Evolutionary conservation across 2,797 vertebrate species (phyloP).

Genomic region (Myripristis murdjan): DNA sequence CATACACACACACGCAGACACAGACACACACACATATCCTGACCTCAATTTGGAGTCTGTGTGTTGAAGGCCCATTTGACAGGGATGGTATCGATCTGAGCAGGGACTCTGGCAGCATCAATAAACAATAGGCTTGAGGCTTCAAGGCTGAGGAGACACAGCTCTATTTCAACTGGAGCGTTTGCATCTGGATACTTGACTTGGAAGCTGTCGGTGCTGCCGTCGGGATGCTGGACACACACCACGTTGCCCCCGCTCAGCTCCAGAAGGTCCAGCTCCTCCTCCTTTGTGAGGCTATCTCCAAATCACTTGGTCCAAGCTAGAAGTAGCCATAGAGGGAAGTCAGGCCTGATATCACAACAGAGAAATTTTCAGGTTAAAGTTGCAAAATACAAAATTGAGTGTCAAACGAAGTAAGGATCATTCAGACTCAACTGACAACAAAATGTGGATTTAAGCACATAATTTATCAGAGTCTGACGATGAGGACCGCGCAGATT

Average conservation of each 20-base stretch:
- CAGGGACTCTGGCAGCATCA: constrained; percentile 74
- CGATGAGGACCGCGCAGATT: no score
- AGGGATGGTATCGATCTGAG: constrained; percentile 81
- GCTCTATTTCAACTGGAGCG: constrained; percentile 74
- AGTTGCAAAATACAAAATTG: no score
- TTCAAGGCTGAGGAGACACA: constrained; percentile 81
- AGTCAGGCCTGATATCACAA: constrained; percentile 48
- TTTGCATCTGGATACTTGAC: constrained; percentile 71
- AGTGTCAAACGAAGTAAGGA: no score
- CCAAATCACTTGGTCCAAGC: constrained; percentile 2
- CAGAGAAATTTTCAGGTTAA: no score
- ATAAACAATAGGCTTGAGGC: constrained; percentile 82
- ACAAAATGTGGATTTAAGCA: no score
- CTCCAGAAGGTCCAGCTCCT: constrained; percentile 17
- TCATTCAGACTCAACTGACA: no score
- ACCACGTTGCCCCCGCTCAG: constrained; percentile 36
- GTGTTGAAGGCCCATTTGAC: constrained; percentile 77
- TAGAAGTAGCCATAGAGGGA: constrained; percentile 25
- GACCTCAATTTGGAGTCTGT: constrained; percentile 82
- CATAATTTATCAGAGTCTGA: constrained; percentile 18
- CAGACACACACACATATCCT: no score
- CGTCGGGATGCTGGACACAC: constrained; percentile 48
- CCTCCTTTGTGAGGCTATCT: constrained; percentile 5
- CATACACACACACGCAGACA: no score
- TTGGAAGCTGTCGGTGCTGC: constrained; percentile 54